Conservation (phyloP, 2,797 vertebrate genomes). For the Aeoliscus strigatus region DNA sequence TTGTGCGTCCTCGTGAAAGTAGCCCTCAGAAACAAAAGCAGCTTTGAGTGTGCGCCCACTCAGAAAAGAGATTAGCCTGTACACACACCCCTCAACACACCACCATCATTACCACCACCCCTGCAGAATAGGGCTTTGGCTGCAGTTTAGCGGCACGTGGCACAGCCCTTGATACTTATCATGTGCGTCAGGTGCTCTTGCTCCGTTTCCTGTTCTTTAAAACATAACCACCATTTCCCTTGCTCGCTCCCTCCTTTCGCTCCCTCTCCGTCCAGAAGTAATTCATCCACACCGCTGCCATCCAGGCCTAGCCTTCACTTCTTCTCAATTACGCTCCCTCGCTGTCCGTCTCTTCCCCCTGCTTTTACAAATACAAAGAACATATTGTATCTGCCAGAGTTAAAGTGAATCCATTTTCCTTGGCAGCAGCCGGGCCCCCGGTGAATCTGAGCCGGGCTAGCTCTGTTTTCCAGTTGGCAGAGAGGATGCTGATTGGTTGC, state of each 20-base stretch:
- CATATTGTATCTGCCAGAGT: constrained; percentile 69
- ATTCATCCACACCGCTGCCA: constrained; percentile 17
- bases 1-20: constrained; percentile 68
- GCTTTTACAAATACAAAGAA: constrained; percentile 69
- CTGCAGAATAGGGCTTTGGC: constrained; percentile 63
- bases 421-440: constrained; percentile 48
- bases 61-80: constrained; percentile 65
- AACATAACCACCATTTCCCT: constrained; percentile 44
- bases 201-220: constrained; percentile 60
- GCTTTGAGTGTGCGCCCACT: constrained; percentile 68
- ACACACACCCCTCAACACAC: constrained; percentile 24
- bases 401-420: constrained; percentile 67
- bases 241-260: constrained; percentile 23
- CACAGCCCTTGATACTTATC: constrained; percentile 72
- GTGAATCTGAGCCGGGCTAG: constrained; percentile 56
- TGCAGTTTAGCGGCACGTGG: constrained; percentile 74
- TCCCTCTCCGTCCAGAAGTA: constrained; percentile 20
- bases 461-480: constrained; percentile 61
- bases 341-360: constrained; percentile 36
- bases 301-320: constrained; percentile 30
- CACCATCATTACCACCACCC: constrained; percentile 26
- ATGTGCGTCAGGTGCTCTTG: constrained; percentile 73
- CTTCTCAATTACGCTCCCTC: constrained; percentile 10
- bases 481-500: constrained; percentile 30
- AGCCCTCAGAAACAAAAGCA: constrained; percentile 74